A percentile compares a stretch with the other conserved stretches of the same genome.
Conservation (phyloP, 2,888 invertebrate genomes). For the Nemurella pictetii region DNA sequence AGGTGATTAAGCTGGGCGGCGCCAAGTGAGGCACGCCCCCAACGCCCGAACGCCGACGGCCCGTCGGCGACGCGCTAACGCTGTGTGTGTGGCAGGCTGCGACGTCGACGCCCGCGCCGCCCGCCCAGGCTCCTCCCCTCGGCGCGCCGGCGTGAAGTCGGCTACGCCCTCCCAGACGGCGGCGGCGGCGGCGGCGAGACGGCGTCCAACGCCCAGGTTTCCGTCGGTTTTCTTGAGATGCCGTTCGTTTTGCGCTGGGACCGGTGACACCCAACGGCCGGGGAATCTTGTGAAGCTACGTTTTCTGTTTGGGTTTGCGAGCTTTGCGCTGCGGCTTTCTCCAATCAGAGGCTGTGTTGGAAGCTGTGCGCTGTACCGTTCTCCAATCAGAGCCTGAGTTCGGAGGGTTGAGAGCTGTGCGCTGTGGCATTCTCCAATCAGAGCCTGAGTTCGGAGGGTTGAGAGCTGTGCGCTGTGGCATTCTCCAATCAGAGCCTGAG, state of each 20-base stretch:
- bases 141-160: background rate
- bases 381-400: no score
- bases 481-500: no score
- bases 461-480: no score
- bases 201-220: background rate
- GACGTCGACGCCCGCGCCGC: background rate
- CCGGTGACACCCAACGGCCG: no score
- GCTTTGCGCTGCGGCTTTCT: no score
- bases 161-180: background rate
- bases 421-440: no score
- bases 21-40: background rate
- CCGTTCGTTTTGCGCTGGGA: no score
- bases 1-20: slow-evolving; percentile 47
- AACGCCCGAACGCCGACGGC: background rate
- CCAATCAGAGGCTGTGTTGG: no score
- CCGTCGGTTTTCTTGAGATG: background rate
- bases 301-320: background rate
- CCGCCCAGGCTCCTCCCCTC: background rate
- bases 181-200: background rate
- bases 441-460: no score
- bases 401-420: no score
- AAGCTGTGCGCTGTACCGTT: no score
- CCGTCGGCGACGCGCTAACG: background rate
- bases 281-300: background rate
- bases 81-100: background rate